A percentile compares a stretch with the other conserved stretches of the same genome.
Conservation (phyloP, 64 coral and sea anemone genomes). For the Montipora foliosa region DNA sequence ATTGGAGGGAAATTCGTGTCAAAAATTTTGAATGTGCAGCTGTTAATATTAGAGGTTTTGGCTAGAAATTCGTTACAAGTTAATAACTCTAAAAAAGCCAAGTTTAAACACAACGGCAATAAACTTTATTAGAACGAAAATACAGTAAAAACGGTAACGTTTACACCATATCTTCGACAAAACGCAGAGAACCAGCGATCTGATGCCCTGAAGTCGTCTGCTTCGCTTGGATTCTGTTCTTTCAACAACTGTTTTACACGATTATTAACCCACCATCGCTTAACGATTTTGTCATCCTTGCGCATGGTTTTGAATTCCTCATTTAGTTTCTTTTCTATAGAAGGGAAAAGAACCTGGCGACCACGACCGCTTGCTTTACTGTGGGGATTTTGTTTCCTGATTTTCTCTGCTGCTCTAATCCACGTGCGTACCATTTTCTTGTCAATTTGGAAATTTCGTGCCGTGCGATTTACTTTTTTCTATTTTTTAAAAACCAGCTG, state of each 20-base stretch:
- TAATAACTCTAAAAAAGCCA: too few relatives aligned
- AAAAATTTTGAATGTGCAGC: too few relatives aligned
- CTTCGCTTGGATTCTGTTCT: conserved; percentile 51
- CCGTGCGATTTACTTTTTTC: conserved; percentile 17
- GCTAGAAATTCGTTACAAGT: too few relatives aligned
- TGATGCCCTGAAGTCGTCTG: conserved; percentile 62
- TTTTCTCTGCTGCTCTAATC: conserved; percentile 37
- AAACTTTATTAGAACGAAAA: too few relatives aligned
- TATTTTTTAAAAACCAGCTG: conserved; percentile 4
- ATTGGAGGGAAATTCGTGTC: too few relatives aligned
- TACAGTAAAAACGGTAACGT: too few relatives aligned
- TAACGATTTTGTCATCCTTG: conserved; percentile 44
- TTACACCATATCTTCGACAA: background rate
- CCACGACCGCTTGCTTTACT: conserved; percentile 9
- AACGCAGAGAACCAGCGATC: conserved; percentile 63
- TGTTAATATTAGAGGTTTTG: too few relatives aligned
- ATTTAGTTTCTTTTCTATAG: conserved; percentile 46
- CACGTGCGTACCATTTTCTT: background rate
- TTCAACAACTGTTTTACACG: conserved; percentile 56
- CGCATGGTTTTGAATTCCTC: conserved; percentile 56
- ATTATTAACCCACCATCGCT: conserved; percentile 66
- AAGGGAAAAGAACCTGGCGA: conserved; percentile 43
- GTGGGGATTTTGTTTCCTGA: conserved; percentile 15
- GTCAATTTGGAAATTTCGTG: conserved; percentile 20
- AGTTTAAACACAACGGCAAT: too few relatives aligned